Conservation (phyloP, 2,113 vertebrate genomes). For the Oreochromis aureus region DNA sequence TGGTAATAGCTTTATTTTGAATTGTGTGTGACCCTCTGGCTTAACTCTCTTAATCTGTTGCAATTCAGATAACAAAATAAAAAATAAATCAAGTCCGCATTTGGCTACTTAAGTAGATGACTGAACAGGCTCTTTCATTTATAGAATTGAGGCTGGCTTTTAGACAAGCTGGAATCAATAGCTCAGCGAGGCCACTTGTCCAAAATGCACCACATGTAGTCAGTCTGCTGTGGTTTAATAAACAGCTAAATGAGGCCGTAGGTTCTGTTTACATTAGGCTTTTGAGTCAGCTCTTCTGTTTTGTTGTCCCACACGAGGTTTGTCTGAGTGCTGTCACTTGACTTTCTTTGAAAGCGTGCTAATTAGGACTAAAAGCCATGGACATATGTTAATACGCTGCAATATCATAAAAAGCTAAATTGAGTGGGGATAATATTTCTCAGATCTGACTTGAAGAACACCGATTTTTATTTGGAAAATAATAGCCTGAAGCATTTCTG, state of each 20-base stretch:
- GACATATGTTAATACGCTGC: not conserved
- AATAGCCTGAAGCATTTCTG: not conserved
- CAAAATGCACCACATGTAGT: not conserved
- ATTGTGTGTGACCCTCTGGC: not conserved
- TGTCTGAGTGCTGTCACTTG: not conserved
- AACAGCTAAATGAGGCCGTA: not conserved
- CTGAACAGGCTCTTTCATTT: not conserved
- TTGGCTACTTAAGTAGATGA: not conserved
- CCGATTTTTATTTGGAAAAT: not conserved
- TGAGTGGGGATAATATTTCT: not conserved
- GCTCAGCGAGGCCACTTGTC: not conserved
- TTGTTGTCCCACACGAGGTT: not conserved
- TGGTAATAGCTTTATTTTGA: not conserved
- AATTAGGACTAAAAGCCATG: not conserved
- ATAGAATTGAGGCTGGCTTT: not conserved
- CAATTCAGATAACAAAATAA: not conserved
- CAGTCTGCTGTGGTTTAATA: not conserved
- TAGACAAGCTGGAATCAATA: not conserved
- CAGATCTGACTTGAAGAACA: not conserved
- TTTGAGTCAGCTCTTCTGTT: not conserved
- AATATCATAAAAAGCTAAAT: constrained; percentile 11
- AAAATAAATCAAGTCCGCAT: not conserved
- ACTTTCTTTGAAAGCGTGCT: not conserved
- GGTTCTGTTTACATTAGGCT: not conserved
- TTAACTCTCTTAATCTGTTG: not conserved